A percentile compares a stretch with the other conserved stretches of the same genome.
phyloP scores from a whole-genome alignment of 1,140 invertebrate species.

The Dufourea novaeangliae region DNA sequence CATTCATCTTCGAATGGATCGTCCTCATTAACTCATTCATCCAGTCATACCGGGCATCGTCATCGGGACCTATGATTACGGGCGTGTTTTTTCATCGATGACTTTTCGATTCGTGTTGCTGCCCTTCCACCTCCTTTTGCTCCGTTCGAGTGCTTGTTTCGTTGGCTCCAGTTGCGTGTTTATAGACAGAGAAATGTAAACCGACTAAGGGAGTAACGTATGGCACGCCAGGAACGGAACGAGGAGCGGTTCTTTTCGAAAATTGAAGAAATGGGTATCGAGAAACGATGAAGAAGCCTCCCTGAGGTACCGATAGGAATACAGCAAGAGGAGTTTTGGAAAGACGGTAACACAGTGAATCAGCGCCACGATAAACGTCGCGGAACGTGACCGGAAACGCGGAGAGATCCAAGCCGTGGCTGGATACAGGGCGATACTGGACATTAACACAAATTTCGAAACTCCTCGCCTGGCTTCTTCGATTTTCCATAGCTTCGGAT shows the following conservation, averaged over 20 bases:
- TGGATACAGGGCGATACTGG: background rate
- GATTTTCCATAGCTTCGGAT: too few species aligned
- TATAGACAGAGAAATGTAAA: background rate
- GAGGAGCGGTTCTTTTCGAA: background rate
- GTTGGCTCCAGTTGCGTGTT: too few species aligned
- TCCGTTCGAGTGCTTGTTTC: too few species aligned
- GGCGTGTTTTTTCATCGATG: slow-evolving; percentile 14
- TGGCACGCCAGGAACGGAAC: too few species aligned
- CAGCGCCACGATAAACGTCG: slow-evolving; percentile 5
- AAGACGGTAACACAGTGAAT: slow-evolving; percentile 19
- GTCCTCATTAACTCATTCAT: slow-evolving; percentile 40
- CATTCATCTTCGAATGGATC: slow-evolving; percentile 30
- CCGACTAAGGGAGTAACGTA: background rate
- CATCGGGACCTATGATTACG: slow-evolving; percentile 34
- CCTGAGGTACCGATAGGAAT: background rate
- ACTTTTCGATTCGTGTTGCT: slow-evolving; percentile 13
- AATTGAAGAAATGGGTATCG: slow-evolving; percentile 6
- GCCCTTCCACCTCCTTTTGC: too few species aligned
- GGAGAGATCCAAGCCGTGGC: background rate
- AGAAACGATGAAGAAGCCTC: background rate
- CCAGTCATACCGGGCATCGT: slow-evolving; percentile 4
- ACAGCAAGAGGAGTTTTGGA: background rate
- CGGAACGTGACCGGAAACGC: slow-evolving; percentile 25
- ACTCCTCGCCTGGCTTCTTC: background rate
- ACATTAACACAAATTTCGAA: slow-evolving; percentile 3